Base-by-base conservation (phyloP, 2,888 invertebrate species). In the Chrysolina haemoptera region DNA sequence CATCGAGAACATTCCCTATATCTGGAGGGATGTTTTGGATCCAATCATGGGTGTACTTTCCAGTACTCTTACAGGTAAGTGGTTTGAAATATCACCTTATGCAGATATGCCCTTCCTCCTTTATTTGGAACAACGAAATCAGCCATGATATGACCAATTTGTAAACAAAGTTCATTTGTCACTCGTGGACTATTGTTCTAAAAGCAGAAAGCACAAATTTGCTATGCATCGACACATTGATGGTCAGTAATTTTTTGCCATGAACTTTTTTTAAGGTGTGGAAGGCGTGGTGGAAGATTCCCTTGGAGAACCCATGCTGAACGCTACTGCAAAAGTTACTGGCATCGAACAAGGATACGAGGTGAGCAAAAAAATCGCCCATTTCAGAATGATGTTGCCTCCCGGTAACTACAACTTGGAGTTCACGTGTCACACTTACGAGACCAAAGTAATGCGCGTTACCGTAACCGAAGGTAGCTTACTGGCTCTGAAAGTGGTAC, bases 351-450 rank as follows among this genome's bases (percentile, higher is more conserved):
- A 90, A 0, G 86, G 89, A 41, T 91, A 92, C 83, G 90, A 90
- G 64, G 93, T 95, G 0, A 90, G 93, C 0, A 89, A 89, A 81
- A 94, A 93, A 85, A 89, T 90, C 81, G 96, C 94, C 0, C 90
- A 91, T 82, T 96, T 93, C 87, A 93, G 93, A 84, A 88, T 94
- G 64, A 90, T 94, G 83, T 88, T 96, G 66, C 92, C 94, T 11
- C 90, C 92, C 1, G 96, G 94, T 0, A 87, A 89, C 35, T 94
- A 95, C 85, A 88, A 87, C 9, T 85, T 95, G 12, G 89, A 91
- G 63, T 89, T 94, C 35, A 88, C 90, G 18, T 92, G 92, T 73
- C 90, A 91, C 71, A 91, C 91, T 55, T 94, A 94, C 83, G 88
- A 90, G 76, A 87, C 89, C 0, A 88, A 90, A 78, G 84, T 87